A percentile compares a stretch with the other conserved stretches of the same genome.
Evolutionary conservation across 2,113 vertebrate species (phyloP).

Genomic region (Zosterops pallidus): DNA sequence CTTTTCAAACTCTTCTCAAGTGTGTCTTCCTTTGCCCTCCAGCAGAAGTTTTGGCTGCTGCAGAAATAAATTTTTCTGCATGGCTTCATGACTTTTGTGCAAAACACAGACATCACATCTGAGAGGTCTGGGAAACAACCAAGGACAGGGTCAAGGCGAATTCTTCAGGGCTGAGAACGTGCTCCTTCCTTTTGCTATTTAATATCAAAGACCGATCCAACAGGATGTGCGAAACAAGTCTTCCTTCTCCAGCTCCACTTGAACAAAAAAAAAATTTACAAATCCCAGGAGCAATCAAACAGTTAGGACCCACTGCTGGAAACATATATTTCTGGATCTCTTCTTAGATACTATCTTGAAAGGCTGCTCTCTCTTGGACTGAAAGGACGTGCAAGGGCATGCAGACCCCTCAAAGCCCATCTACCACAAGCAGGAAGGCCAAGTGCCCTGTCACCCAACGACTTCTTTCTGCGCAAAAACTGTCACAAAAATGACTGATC

Average conservation of each 20-base stretch:
- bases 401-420: neutral
- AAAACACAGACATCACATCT: neutral
- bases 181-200: neutral
- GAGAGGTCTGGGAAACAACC: neutral
- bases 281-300: neutral
- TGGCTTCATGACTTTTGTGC: neutral
- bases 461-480: neutral
- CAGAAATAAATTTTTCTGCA: neutral
- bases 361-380: neutral
- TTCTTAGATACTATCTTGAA: neutral
- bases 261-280: neutral
- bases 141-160: neutral
- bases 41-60: neutral
- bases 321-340: neutral
- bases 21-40: neutral
- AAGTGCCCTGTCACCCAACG: neutral
- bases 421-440: neutral
- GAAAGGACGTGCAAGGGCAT: fast-evolving
- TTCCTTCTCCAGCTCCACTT: neutral
- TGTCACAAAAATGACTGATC: neutral
- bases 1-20: neutral
- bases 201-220: neutral
- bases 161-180: neutral
- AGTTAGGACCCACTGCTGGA: neutral
- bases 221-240: neutral